Evolutionary conservation across 2,113 vertebrate species (phyloP).

Genomic region (Hiodon alosoides): DNA sequence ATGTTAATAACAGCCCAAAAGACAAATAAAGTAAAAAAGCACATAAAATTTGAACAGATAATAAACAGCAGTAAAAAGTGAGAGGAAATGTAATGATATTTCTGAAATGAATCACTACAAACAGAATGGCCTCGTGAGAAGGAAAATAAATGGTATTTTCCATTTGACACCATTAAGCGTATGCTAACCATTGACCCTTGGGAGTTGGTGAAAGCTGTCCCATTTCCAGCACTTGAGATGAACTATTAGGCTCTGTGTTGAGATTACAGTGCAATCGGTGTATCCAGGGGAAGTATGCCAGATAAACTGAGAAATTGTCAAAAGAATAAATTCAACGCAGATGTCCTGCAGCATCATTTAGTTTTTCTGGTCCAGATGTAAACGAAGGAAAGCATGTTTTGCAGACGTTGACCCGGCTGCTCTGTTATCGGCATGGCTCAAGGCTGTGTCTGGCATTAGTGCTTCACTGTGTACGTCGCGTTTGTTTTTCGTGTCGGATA

Average conservation of each 20-base stretch:
- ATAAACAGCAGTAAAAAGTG: constrained; percentile 31
- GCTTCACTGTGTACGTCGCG: background rate
- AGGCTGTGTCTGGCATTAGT: background rate
- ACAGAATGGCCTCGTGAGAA: constrained; percentile 16
- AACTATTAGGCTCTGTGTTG: constrained; percentile 45
- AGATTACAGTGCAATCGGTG: constrained; percentile 30
- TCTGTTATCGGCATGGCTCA: constrained; percentile 12
- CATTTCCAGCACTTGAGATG: constrained; percentile 11
- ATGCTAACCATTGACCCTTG: constrained; percentile 57
- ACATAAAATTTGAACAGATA: background rate
- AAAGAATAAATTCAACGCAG: constrained; percentile 48
- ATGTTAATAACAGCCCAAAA: background rate
- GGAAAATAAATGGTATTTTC: constrained; percentile 54
- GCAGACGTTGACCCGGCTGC: background rate
- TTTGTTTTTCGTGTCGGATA: constrained; percentile 7
- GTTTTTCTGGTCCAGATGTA: constrained; percentile 10
- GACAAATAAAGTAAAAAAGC: background rate
- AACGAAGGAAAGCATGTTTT: constrained; percentile 18
- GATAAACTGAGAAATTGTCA: constrained; percentile 42
- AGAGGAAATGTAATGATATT: constrained; percentile 36
- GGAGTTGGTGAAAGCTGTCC: constrained; percentile 41
- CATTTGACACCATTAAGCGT: constrained; percentile 62
- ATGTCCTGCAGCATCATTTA: constrained; percentile 32
- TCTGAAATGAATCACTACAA: constrained; percentile 40
- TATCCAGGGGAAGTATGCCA: constrained; percentile 40